These are phyloP conservation scores for sheep (Ovis aries) DNA, from an alignment of 2,113 vertebrate species.

Conservation along the genomic window ARS-UI_Ramb_v3.0 NC_056055.1:248834501-248835000, in stretches of 20 bases:
- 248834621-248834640: background rate
- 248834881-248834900: background rate
- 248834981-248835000: background rate
- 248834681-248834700: background rate
- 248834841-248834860: background rate
- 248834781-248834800: background rate
- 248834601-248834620: too few relatives aligned
- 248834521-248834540: rapidly evolving
- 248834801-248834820: rapidly evolving
- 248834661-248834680: background rate
- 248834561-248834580: background rate
- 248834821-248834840: background rate
- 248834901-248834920: background rate
- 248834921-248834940: rapidly evolving
- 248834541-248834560: too few relatives aligned
- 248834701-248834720: background rate
- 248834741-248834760: rapidly evolving
- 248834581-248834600: too few relatives aligned
- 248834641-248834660: background rate
- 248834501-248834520: rapidly evolving
- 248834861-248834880: background rate
- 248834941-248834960: background rate
- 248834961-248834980: background rate
- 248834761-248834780: background rate
- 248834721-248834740: background rate